Conservation (phyloP, 2,113 vertebrate species). For the Rhinichthys klamathensis region DNA sequence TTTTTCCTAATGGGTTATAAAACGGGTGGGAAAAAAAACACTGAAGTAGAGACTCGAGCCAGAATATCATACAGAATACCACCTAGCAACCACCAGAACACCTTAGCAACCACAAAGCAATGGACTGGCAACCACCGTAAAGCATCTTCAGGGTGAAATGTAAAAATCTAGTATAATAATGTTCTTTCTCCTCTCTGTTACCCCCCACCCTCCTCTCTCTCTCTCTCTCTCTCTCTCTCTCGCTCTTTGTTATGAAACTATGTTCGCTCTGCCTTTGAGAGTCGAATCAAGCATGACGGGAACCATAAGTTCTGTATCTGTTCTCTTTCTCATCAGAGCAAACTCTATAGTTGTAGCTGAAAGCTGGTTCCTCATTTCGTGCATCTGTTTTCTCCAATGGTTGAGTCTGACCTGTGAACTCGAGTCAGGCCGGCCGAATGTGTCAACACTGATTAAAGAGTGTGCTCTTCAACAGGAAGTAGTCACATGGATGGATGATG, state of each 20-base stretch:
- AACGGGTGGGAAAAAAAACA: not conserved
- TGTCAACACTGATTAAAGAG: constrained; percentile 6
- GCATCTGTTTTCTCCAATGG: not conserved
- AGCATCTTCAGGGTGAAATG: not conserved
- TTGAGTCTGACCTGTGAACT: not conserved
- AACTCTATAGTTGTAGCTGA: not conserved
- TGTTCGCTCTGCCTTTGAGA: constrained; percentile 27
- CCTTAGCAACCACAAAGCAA: too few species aligned
- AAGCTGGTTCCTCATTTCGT: not conserved
- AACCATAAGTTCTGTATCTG: constrained; percentile 31
- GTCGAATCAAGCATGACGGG: constrained; percentile 31
- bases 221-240: constrained; percentile 3
- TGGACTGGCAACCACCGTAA: too few species aligned
- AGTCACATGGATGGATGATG: constrained; percentile 35
- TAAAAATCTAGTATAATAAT: not conserved
- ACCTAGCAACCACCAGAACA: not conserved
- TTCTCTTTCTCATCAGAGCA: constrained; percentile 4
- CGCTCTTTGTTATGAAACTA: constrained; percentile 5
- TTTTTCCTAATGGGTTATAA: not conserved
- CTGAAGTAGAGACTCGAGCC: not conserved
- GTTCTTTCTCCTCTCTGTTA: not conserved
- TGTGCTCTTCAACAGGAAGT: not conserved
- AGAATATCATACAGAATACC: not conserved
- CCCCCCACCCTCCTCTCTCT: not conserved
- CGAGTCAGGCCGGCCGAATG: not conserved